Percentiles rank a stretch among this genome's conserved stretches.
Evolutionary conservation across 2,888 invertebrate genomes (phyloP).

Genomic region (Mantis religiosa): DNA sequence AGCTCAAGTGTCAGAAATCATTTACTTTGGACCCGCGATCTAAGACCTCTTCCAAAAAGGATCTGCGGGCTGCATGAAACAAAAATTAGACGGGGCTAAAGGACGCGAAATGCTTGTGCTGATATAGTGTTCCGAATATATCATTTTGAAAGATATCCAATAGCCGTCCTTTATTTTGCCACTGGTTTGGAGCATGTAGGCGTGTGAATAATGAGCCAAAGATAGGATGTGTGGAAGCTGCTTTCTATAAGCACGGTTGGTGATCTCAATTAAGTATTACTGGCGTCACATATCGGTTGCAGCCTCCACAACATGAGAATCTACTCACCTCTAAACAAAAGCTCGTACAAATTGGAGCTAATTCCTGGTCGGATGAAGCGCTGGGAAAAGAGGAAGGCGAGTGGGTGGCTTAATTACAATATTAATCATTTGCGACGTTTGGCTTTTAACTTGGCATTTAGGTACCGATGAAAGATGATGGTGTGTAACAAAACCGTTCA

Average conservation of each 20-base stretch:
- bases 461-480: constrained; percentile 14
- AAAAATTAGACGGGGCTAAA: too few species aligned
- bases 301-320: constrained; percentile 5
- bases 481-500: constrained; percentile 12
- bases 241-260: not conserved
- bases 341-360: constrained; percentile 19
- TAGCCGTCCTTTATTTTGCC: not conserved
- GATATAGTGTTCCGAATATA: too few species aligned
- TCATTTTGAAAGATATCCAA: too few species aligned
- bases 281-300: not conserved
- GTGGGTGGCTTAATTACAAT: constrained; percentile 5
- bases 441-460: constrained; percentile 14
- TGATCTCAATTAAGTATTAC: not conserved
- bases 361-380: constrained; percentile 1
- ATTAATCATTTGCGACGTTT: constrained; percentile 17
- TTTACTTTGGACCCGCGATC: too few species aligned
- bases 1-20: too few species aligned
- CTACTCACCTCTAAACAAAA: constrained; percentile 10
- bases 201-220: not conserved
- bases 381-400: not conserved
- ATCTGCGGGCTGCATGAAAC: too few species aligned
- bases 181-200: not conserved
- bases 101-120: too few species aligned
- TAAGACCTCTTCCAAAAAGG: too few species aligned
- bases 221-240: not conserved